These are phyloP conservation scores for Austrofundulus limnaeus DNA, from an alignment of 2,113 vertebrate species.

Conservation along the genomic window DNA sequence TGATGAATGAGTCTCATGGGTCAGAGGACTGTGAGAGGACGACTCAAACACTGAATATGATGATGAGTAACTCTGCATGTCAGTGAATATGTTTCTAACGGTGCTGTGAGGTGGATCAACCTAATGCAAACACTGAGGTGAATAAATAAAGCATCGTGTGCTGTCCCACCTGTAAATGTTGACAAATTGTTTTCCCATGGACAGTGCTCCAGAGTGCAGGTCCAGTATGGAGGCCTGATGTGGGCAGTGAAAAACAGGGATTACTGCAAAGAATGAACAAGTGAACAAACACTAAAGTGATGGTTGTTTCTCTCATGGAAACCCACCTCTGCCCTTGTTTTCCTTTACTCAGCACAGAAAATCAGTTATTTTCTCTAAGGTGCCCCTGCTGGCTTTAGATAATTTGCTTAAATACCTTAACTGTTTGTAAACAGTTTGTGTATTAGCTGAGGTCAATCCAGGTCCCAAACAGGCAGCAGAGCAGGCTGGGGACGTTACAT, in stretches of 20 bases:
- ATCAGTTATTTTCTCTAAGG: slow-evolving; percentile 28
- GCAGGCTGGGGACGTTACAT: slow-evolving; percentile 5
- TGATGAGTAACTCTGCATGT: slow-evolving; percentile 4
- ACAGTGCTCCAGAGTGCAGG: slow-evolving; percentile 94
- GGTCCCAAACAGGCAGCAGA: slow-evolving; percentile 10
- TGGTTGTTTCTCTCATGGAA: background rate
- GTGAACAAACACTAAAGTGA: background rate
- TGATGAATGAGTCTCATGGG: slow-evolving; percentile 33
- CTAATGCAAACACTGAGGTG: background rate
- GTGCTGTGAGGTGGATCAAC: background rate
- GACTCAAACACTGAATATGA: slow-evolving; percentile 10
- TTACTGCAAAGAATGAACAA: background rate
- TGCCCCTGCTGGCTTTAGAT: background rate
- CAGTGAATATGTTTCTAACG: background rate
- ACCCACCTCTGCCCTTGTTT: slow-evolving; percentile 32
- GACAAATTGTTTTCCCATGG: slow-evolving; percentile 93
- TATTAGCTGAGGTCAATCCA: slow-evolving; percentile 25
- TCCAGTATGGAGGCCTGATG: slow-evolving; percentile 93
- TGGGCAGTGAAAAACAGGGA: slow-evolving; percentile 34
- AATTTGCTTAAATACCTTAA: slow-evolving; percentile 27
- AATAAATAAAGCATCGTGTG: background rate
- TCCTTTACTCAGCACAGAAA: slow-evolving; percentile 25
- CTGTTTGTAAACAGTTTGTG: slow-evolving; percentile 40
- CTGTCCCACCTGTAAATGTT: slow-evolving; percentile 91
- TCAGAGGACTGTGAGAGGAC: slow-evolving; percentile 23